A percentile compares a stretch with the other conserved stretches of the same genome.
These are phyloP conservation scores for Stenoptilia bipunctidactyla DNA, from an alignment of 2,888 invertebrate species.

Conservation along the genomic window DNA sequence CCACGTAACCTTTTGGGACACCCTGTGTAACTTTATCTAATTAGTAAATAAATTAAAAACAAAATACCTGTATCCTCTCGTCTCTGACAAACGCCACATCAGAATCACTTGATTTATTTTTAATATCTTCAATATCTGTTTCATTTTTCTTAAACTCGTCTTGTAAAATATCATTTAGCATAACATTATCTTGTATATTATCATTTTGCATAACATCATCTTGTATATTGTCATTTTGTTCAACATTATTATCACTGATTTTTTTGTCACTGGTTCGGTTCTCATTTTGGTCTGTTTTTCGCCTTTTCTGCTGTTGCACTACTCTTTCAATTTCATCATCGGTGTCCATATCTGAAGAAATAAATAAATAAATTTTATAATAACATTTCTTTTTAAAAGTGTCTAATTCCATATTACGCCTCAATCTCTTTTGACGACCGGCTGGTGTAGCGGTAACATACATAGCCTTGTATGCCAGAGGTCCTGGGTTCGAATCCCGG, in stretches of 20 bases:
- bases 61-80: neutral
- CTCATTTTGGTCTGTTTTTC: conserved; percentile 2
- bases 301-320: conserved; percentile 26
- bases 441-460: too few relatives aligned
- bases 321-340: conserved; percentile 74
- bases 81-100: conserved; percentile 21
- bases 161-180: neutral
- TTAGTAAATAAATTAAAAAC: neutral
- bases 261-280: conserved; percentile 1
- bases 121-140: neutral
- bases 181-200: neutral
- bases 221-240: too few relatives aligned
- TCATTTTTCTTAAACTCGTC: neutral
- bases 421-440: too few relatives aligned
- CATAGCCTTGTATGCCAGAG: too few relatives aligned
- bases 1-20: too few relatives aligned
- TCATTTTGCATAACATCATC: neutral
- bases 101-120: conserved; percentile 10
- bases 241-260: too few relatives aligned
- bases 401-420: too few relatives aligned
- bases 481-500: too few relatives aligned
- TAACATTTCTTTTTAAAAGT: too few relatives aligned
- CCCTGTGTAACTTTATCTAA: too few relatives aligned
- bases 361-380: too few relatives aligned
- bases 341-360: conserved; percentile 53